These are phyloP conservation scores for Rhimphoctona megacephalus DNA, from an alignment of 2,888 invertebrate genomes.

Conservation along the genomic window DNA sequence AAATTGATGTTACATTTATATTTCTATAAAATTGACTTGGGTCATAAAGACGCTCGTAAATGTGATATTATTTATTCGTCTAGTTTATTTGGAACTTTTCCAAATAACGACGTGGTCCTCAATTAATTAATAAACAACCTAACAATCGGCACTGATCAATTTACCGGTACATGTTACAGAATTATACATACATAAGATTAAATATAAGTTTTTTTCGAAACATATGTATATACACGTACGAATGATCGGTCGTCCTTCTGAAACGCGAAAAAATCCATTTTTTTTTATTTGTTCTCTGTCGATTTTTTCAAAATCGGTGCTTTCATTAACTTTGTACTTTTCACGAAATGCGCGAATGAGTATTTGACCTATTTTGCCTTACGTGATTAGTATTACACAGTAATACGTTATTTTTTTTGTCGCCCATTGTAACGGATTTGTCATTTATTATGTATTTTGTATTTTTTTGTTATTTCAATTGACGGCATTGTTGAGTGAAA, in stretches of 20 bases:
- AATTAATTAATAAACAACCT: constrained; percentile 45
- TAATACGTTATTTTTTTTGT: constrained; percentile 48
- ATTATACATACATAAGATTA: constrained; percentile 53
- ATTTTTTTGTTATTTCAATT: not conserved
- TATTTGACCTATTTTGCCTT: constrained; percentile 55
- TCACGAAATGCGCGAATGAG: constrained; percentile 51
- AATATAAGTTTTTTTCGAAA: constrained; percentile 27
- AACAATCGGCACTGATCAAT: constrained; percentile 51
- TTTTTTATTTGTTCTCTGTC: not conserved
- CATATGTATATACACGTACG: constrained; percentile 2
- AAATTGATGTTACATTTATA: constrained; percentile 58
- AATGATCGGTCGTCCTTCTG: not conserved
- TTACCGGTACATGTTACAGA: constrained; percentile 9
- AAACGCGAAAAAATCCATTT: not conserved
- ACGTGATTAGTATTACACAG: constrained; percentile 60
- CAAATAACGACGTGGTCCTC: constrained; percentile 26
- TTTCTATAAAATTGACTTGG: constrained; percentile 54
- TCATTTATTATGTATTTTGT: constrained; percentile 3
- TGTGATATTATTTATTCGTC: constrained; percentile 15
- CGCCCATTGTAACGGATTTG: constrained; percentile 15
- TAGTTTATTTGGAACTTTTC: constrained; percentile 11
- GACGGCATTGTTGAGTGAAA: not conserved
- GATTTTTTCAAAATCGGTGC: constrained; percentile 25
- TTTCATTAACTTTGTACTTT: constrained; percentile 21
- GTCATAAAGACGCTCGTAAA: constrained; percentile 14